phyloP scores from a whole-genome alignment of 1,140 invertebrate species.

The Sesamia nonagrioides region DNA sequence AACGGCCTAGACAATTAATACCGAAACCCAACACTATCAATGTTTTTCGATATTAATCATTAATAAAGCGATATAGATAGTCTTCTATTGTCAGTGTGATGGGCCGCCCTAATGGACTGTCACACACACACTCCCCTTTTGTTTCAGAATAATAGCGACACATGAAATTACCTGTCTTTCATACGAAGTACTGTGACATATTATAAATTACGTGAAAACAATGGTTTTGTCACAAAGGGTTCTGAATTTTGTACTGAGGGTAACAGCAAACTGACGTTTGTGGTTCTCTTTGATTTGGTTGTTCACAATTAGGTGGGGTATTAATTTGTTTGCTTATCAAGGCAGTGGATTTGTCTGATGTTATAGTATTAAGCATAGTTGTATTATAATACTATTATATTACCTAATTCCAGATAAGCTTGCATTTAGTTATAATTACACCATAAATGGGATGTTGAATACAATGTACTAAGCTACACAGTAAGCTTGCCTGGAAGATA shows the following conservation, averaged over 20 bases:
- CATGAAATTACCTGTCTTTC: constrained; percentile 72
- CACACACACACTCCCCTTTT: constrained; percentile 73
- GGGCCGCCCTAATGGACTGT: constrained; percentile 76
- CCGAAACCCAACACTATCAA: constrained; percentile 40
- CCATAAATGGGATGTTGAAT: too few species aligned
- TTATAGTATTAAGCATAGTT: constrained; percentile 11
- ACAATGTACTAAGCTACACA: too few species aligned
- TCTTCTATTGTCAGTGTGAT: constrained; percentile 68
- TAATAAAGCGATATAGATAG: constrained; percentile 63
- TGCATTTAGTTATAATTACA: too few species aligned
- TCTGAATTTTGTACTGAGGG: constrained; percentile 40
- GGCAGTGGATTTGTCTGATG: constrained; percentile 20
- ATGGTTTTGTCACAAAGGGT: constrained; percentile 50
- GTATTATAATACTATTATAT: too few species aligned
- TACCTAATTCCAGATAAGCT: too few species aligned
- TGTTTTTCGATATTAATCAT: constrained; percentile 59
- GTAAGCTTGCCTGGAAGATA: too few species aligned
- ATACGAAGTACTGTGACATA: constrained; percentile 57
- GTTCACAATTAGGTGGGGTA: constrained; percentile 30
- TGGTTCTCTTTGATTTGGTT: constrained; percentile 42
- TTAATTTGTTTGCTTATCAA: constrained; percentile 19
- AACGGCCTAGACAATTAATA: constrained; percentile 34
- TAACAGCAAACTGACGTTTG: constrained; percentile 27
- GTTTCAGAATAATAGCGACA: constrained; percentile 68
- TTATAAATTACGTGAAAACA: constrained; percentile 62